phyloP scores from a whole-genome alignment of 92 coral and sea anemone genomes.

The Zoanthus sansibaricus region DNA sequence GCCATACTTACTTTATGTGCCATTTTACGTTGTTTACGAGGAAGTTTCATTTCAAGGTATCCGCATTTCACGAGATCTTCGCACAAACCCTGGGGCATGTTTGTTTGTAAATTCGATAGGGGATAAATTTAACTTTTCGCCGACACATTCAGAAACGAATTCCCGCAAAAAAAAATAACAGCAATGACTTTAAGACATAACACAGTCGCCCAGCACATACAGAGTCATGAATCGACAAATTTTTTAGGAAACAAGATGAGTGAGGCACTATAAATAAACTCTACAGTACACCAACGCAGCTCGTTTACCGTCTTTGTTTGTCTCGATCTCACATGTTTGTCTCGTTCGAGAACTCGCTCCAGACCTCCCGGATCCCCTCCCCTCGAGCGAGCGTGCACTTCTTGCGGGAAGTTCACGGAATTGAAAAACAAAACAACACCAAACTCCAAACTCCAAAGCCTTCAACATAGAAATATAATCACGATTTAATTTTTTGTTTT shows the following conservation, averaged over 20 bases:
- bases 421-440: not conserved
- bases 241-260: not conserved
- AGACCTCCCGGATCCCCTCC: not conserved
- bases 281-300: not conserved
- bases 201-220: not conserved
- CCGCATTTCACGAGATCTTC: slow-evolving; percentile 99
- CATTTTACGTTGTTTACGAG: slow-evolving; percentile 93
- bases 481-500: not conserved
- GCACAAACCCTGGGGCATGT: slow-evolving; percentile 42
- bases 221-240: not conserved
- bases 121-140: slow-evolving; percentile 25
- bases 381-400: not conserved
- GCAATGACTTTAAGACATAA: not conserved
- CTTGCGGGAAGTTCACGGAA: not conserved
- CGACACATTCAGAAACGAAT: not conserved
- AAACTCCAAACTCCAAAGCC: too few relatives aligned
- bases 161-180: not conserved
- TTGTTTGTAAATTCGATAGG: slow-evolving; percentile 27
- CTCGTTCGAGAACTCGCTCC: slow-evolving; percentile 19
- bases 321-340: slow-evolving; percentile 41
- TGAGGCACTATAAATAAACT: not conserved
- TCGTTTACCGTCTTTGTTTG: not conserved
- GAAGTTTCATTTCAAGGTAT: slow-evolving; percentile 91
- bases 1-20: slow-evolving; percentile 80
- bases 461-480: not conserved